phyloP scores from a whole-genome alignment of 1,140 invertebrate genomes.

The Agrilus planipennis region DNA sequence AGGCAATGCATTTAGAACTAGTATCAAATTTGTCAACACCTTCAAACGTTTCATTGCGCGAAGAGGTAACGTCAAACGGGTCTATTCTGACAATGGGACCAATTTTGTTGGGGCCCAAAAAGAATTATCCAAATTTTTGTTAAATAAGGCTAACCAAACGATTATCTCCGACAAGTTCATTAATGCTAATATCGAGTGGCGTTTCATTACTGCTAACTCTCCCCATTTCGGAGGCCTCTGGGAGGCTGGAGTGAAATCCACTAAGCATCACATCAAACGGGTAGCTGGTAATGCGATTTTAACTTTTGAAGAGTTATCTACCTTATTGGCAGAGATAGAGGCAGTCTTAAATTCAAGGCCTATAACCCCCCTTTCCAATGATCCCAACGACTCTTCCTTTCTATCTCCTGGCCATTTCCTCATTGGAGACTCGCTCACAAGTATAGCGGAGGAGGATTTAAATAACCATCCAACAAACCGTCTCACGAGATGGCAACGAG shows the following conservation, averaged over 20 bases:
- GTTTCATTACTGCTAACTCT: conserved; percentile 24
- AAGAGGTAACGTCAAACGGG: not conserved
- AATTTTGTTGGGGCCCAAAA: not conserved
- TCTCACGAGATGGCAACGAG: conserved; percentile 7
- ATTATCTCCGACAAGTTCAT: no score
- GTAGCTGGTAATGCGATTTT: conserved; percentile 14
- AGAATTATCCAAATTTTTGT: not conserved
- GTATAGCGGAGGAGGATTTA: conserved; percentile 10
- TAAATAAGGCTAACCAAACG: no score
- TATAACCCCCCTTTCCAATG: no score
- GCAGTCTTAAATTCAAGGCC: no score
- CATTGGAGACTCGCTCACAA: conserved; percentile 23
- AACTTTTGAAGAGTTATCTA: conserved; percentile 22
- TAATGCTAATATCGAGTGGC: conserved; percentile 21
- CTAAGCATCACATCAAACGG: conserved; percentile 12
- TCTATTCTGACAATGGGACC: not conserved
- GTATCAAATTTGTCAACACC: not conserved
- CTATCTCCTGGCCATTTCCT: conserved; percentile 32
- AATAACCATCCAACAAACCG: conserved; percentile 7
- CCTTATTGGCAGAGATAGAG: conserved; percentile 27
- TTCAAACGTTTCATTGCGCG: not conserved
- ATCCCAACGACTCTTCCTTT: conserved; percentile 18
- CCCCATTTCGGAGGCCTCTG: conserved; percentile 32
- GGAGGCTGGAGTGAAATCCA: conserved; percentile 21
- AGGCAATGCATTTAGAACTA: conserved; percentile 2